Percentiles rank a stretch among this genome's conserved stretches.
phyloP scores from a whole-genome alignment of 2,888 invertebrate species.

The Galerucella nymphaeae region DNA sequence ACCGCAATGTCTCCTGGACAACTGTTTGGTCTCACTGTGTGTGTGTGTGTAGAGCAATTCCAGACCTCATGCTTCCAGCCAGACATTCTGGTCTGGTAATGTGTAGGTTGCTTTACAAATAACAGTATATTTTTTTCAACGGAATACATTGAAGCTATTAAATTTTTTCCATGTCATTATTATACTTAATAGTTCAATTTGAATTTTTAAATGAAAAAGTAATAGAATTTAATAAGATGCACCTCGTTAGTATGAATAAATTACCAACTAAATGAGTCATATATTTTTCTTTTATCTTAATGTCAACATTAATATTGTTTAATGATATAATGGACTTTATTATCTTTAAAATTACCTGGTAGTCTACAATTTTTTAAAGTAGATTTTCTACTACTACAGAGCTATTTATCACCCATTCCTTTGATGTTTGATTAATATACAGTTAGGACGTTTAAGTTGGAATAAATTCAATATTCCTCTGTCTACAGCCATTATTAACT shows the following conservation, averaged over 20 bases:
- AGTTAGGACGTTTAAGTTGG: too few relatives aligned
- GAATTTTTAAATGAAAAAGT: background rate
- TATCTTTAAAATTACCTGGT: slow-evolving; percentile 10
- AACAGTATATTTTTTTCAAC: background rate
- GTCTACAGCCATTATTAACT: too few relatives aligned
- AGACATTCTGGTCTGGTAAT: too few relatives aligned
- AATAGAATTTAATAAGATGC: slow-evolving; percentile 5
- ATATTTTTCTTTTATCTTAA: slow-evolving; percentile 7
- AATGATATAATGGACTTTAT: slow-evolving; percentile 9
- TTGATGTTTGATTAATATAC: background rate
- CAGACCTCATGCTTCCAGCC: too few relatives aligned
- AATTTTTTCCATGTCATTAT: background rate
- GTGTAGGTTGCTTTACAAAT: too few relatives aligned
- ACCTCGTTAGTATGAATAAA: slow-evolving; percentile 18
- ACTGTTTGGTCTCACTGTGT: too few relatives aligned
- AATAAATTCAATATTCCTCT: too few relatives aligned
- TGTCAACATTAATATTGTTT: slow-evolving; percentile 1
- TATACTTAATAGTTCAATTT: background rate
- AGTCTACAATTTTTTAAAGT: slow-evolving; percentile 11
- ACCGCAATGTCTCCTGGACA: too few relatives aligned
- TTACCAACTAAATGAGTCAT: background rate
- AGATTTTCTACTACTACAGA: too few relatives aligned
- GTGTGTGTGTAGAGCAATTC: too few relatives aligned
- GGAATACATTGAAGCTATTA: background rate
- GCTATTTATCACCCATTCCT: background rate